These are phyloP conservation scores for Axea sp. DNA, from an alignment of 2,888 invertebrate species.

Conservation along the genomic window DNA sequence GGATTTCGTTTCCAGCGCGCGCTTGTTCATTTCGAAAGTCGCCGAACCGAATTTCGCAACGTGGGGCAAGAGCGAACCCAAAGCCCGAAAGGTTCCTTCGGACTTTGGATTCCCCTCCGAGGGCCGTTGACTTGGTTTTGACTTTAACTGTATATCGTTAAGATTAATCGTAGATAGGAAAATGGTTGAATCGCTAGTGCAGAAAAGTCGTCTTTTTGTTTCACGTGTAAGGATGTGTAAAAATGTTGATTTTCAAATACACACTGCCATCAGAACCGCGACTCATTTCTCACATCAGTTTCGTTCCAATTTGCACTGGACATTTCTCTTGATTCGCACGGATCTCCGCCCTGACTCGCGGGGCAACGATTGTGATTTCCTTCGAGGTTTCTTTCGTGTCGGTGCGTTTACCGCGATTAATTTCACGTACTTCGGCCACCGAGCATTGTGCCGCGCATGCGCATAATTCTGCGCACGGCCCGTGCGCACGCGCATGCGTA, in stretches of 20 bases:
- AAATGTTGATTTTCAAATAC: constrained; percentile 47
- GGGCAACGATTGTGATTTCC: too few relatives aligned
- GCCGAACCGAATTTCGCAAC: constrained; percentile 30
- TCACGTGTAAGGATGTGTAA: constrained; percentile 43
- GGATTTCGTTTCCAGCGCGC: constrained; percentile 13
- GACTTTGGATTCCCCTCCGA: neutral
- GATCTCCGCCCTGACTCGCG: too few relatives aligned
- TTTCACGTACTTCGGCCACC: too few relatives aligned
- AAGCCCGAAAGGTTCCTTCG: neutral
- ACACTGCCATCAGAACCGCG: constrained; percentile 52
- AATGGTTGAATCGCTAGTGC: constrained; percentile 11
- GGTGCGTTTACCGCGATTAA: too few relatives aligned
- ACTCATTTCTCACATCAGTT: constrained; percentile 8
- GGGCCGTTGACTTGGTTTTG: constrained; percentile 14
- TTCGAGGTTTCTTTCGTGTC: too few relatives aligned
- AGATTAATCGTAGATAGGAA: too few relatives aligned
- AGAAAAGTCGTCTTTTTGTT: constrained; percentile 17
- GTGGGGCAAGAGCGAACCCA: neutral
- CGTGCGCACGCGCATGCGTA: too few relatives aligned
- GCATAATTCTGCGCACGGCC: too few relatives aligned
- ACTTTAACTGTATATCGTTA: too few relatives aligned
- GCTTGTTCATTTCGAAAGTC: constrained; percentile 31
- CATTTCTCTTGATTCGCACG: too few relatives aligned
- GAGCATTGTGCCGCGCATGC: too few relatives aligned
- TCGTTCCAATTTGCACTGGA: too few relatives aligned